phyloP scores from a whole-genome alignment of 1,140 invertebrate species.

The Meloidogyne exigua region DNA sequence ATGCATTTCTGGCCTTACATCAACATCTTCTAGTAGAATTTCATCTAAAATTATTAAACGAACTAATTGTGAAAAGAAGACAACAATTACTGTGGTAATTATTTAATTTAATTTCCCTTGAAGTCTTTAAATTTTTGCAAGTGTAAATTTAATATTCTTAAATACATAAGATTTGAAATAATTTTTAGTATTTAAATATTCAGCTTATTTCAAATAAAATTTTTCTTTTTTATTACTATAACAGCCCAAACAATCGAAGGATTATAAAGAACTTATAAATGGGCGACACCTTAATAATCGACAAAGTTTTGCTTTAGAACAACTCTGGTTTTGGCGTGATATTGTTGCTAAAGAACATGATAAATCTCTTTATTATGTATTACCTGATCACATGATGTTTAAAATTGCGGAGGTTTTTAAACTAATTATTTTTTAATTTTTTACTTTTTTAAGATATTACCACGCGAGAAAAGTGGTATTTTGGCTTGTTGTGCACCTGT shows the following conservation, averaged over 20 bases:
- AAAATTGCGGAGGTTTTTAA: constrained; percentile 76
- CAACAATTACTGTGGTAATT: constrained; percentile 70
- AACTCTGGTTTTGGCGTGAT: constrained; percentile 83
- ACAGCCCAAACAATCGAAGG: constrained; percentile 73
- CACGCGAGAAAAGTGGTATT: constrained; percentile 87
- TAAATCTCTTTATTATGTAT: constrained; percentile 84
- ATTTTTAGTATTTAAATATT: too few species aligned
- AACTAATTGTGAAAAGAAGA: constrained; percentile 59
- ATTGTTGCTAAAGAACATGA: constrained; percentile 79
- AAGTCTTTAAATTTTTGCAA: too few species aligned
- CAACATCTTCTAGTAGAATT: not conserved
- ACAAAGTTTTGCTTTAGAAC: constrained; percentile 79
- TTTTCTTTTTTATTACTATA: constrained; percentile 75
- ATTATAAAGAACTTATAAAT: constrained; percentile 73
- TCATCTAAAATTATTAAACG: not conserved
- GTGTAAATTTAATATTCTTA: too few species aligned
- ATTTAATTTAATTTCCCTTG: constrained; percentile 68
- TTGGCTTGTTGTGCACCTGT: constrained; percentile 88
- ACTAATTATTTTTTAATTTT: not conserved
- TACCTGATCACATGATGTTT: constrained; percentile 92
- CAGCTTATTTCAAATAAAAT: not conserved
- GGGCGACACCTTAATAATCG: constrained; percentile 79
- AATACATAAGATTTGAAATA: too few species aligned
- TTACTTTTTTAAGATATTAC: constrained; percentile 68
- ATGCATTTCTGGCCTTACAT: constrained; percentile 7